Evolutionary conservation across 2,113 vertebrate genomes (phyloP).

Genomic region (Lophochroa leadbeateri): DNA sequence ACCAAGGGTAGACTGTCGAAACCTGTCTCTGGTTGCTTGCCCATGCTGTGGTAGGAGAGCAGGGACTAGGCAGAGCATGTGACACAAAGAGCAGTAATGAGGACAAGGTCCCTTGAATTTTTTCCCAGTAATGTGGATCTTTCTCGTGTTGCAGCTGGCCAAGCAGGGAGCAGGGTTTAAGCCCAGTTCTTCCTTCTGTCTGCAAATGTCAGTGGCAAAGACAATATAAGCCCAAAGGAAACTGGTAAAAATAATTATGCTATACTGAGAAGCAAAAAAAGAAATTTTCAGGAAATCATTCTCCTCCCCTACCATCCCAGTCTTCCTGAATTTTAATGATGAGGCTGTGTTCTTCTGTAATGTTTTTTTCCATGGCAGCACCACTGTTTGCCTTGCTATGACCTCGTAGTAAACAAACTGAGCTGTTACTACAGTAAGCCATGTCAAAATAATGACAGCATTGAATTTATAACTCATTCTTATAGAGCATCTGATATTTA

Average conservation of each 20-base stretch:
- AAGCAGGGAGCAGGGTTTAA: background rate
- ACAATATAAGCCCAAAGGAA: background rate
- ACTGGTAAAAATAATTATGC: background rate
- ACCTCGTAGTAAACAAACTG: background rate
- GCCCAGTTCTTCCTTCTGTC: background rate
- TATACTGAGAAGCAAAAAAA: background rate
- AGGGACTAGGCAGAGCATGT: background rate
- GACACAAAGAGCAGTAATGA: background rate
- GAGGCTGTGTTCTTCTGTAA: background rate
- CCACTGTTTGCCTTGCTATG: background rate
- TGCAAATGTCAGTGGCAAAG: background rate
- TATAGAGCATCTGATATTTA: conserved; percentile 30
- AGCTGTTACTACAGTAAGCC: background rate
- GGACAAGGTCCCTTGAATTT: background rate
- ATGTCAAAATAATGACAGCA: background rate
- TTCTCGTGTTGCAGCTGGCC: background rate
- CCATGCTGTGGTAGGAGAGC: background rate
- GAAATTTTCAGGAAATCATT: background rate
- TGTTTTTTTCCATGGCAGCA: background rate
- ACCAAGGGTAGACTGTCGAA: background rate
- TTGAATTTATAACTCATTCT: background rate
- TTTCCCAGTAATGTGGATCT: background rate
- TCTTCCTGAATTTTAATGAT: background rate
- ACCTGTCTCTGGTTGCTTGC: background rate
- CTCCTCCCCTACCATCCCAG: background rate